Evolutionary conservation across 2,113 vertebrate species (phyloP).

Genomic region (Lophochroa leadbeateri): DNA sequence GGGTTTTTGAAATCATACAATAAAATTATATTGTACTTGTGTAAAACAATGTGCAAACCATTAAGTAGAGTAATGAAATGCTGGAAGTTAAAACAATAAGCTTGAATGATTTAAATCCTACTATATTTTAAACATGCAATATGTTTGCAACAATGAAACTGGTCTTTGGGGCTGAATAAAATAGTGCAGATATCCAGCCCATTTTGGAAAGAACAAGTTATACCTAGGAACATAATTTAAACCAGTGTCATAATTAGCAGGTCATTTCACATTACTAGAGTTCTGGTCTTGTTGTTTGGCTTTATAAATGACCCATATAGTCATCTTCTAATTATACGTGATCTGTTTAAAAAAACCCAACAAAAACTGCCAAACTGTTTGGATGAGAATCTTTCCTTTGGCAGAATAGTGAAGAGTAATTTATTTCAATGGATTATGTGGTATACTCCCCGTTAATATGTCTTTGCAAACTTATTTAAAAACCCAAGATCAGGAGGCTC

Average conservation of each 20-base stretch:
- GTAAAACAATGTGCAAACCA: slow-evolving; percentile 55
- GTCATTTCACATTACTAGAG: slow-evolving; percentile 29
- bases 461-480: slow-evolving; percentile 11
- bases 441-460: not conserved
- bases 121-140: slow-evolving; percentile 52
- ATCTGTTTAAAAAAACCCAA: not conserved
- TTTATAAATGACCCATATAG: slow-evolving; percentile 32
- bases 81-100: slow-evolving; percentile 55
- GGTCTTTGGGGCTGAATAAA: slow-evolving; percentile 60
- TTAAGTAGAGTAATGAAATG: slow-evolving; percentile 51
- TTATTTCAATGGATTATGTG: slow-evolving; percentile 28
- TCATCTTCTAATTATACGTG: slow-evolving; percentile 4
- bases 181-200: not conserved
- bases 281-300: slow-evolving; percentile 3
- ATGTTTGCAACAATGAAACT: slow-evolving; percentile 59
- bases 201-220: slow-evolving; percentile 54
- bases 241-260: slow-evolving; percentile 41
- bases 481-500: not conserved
- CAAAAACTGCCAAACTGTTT: not conserved
- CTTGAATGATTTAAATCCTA: slow-evolving; percentile 49
- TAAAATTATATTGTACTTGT: slow-evolving; percentile 26
- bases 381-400: slow-evolving; percentile 35
- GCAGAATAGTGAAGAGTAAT: slow-evolving; percentile 1
- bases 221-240: slow-evolving; percentile 52
- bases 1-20: not conserved